Evolutionary conservation across 1,140 invertebrate species (phyloP).

Genomic region (Magallana gigas): DNA sequence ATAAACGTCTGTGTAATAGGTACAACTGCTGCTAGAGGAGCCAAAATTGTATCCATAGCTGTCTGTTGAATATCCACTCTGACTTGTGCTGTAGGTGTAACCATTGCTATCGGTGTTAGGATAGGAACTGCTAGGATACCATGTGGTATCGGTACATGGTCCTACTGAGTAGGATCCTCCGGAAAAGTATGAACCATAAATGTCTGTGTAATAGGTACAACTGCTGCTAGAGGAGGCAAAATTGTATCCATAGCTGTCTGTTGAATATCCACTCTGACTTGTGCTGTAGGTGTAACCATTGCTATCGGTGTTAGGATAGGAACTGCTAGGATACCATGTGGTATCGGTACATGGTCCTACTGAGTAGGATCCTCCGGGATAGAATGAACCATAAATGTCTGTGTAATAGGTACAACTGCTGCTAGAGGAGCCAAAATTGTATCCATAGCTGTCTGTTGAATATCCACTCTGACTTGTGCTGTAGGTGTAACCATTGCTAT

Average conservation of each 20-base stretch:
- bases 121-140: conserved; percentile 12
- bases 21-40: neutral
- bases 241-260: neutral
- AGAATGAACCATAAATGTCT: neutral
- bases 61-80: neutral
- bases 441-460: neutral
- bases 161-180: conserved; percentile 4
- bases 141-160: neutral
- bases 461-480: neutral
- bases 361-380: neutral
- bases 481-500: neutral
- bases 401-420: conserved; percentile 6
- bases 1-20: neutral
- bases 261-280: neutral
- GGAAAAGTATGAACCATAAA: neutral
- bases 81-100: neutral
- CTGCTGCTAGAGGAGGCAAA: neutral
- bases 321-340: neutral
- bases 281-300: neutral
- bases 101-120: neutral
- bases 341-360: neutral
- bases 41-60: neutral
- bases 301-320: neutral
- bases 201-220: conserved; percentile 12
- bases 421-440: neutral